These are phyloP conservation scores for Mesaphorura yosii DNA, from an alignment of 1,140 invertebrate genomes.

Conservation along the genomic window DNA sequence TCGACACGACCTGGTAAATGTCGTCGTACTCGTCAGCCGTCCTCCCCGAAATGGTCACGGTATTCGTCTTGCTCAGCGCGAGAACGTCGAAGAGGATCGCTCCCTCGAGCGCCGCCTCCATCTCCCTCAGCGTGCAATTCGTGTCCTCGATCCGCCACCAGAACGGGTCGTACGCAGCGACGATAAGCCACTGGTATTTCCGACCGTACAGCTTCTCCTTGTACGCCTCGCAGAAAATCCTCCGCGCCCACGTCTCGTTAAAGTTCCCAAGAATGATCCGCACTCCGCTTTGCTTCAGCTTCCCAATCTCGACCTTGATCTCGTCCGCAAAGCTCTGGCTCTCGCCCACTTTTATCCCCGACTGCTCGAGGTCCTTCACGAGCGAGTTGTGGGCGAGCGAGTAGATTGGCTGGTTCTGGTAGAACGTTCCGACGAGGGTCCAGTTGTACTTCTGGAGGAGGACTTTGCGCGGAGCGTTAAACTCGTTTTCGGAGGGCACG, in stretches of 20 bases:
- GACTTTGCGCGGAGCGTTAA: conserved; percentile 80
- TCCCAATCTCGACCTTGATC: conserved; percentile 64
- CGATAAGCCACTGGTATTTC: conserved; percentile 93
- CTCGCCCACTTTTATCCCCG: conserved; percentile 64
- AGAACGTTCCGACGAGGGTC: conserved; percentile 92
- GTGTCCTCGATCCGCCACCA: conserved; percentile 31
- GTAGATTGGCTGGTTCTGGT: conserved; percentile 90
- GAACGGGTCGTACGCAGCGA: conserved; percentile 66
- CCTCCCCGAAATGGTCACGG: conserved; percentile 81
- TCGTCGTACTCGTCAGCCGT: conserved; percentile 74
- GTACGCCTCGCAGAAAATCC: conserved; percentile 83
- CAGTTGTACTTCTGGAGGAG: conserved; percentile 87
- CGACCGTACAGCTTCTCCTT: conserved; percentile 60
- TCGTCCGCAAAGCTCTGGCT: conserved; percentile 90
- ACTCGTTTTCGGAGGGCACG: conserved; percentile 89
- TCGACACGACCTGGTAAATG: conserved; percentile 67
- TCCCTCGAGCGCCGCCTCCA: conserved; percentile 72
- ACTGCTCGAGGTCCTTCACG: conserved; percentile 71
- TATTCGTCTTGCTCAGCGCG: conserved; percentile 55
- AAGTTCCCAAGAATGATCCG: conserved; percentile 94
- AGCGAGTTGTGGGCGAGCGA: conserved; percentile 81
- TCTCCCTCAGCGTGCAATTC: conserved; percentile 60
- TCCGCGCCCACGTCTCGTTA: conserved; percentile 82
- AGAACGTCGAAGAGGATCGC: conserved; percentile 78
- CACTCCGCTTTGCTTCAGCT: conserved; percentile 83